Evolutionary conservation across 2,888 invertebrate genomes (phyloP).

Genomic region (Tridacna gigas): DNA sequence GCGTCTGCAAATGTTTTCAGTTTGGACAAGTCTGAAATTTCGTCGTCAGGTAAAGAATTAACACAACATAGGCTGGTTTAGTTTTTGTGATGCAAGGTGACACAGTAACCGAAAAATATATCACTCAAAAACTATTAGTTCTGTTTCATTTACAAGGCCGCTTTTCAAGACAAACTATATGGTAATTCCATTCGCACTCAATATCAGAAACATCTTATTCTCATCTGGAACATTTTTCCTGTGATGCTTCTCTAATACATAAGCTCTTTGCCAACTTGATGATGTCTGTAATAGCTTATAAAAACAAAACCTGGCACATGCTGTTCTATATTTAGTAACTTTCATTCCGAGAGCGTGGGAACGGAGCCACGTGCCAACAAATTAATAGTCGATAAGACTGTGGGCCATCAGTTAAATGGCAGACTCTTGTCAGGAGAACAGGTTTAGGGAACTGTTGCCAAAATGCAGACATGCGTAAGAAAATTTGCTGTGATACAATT

Average conservation of each 20-base stretch:
- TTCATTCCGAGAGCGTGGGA: conserved; percentile 28
- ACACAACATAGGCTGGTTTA: no score
- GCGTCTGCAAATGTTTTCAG: no score
- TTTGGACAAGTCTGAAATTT: no score
- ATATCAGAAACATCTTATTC: not conserved
- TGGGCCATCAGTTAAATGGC: conserved; percentile 27
- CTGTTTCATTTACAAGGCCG: not conserved
- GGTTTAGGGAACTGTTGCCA: conserved; percentile 22
- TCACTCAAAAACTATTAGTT: not conserved
- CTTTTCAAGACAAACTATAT: not conserved
- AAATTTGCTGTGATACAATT: conserved; percentile 22
- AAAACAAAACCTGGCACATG: conserved; percentile 32
- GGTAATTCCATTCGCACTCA: no score
- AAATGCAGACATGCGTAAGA: conserved; percentile 27
- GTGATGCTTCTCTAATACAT: conserved; percentile 7
- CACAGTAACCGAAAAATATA: not conserved
- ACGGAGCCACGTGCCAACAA: conserved; percentile 29
- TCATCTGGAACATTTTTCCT: not conserved
- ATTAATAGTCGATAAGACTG: conserved; percentile 26
- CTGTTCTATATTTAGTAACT: conserved; percentile 28
- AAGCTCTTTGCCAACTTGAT: conserved; percentile 27
- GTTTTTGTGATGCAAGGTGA: no score
- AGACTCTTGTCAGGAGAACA: conserved; percentile 27
- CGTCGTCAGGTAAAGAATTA: no score
- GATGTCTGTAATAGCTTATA: conserved; percentile 30